These are phyloP conservation scores for Peromyscus aztecus DNA, from an alignment of 2,797 vertebrate genomes.

Conservation along the genomic window DNA sequence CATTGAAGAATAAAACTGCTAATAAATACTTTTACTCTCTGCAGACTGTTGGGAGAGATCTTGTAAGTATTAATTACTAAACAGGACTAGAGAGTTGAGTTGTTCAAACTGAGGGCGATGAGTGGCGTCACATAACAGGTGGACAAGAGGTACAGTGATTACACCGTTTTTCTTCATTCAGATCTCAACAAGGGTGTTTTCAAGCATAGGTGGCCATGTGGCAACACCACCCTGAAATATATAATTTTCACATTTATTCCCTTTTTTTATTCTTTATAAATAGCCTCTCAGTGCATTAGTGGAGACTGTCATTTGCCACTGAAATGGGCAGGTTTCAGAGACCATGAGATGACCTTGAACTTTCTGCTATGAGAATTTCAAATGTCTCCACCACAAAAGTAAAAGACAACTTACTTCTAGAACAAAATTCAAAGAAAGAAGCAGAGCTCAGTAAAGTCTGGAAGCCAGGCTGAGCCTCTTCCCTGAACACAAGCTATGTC, in stretches of 20 bases:
- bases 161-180: not conserved
- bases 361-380: not conserved
- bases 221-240: not conserved
- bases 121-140: not conserved
- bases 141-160: not conserved
- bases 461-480: not conserved
- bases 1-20: not conserved
- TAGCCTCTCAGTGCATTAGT: not conserved
- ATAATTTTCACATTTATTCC: not conserved
- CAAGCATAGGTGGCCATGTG: not conserved
- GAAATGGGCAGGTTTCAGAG: not conserved
- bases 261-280: not conserved
- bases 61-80: not conserved
- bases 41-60: not conserved
- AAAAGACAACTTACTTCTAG: not conserved
- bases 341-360: not conserved
- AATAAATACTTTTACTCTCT: not conserved
- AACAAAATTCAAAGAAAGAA: slow-evolving; percentile 56
- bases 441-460: not conserved
- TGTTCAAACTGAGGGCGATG: not conserved
- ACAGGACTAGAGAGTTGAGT: not conserved
- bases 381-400: not conserved
- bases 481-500: slow-evolving; percentile 7
- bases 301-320: not conserved
- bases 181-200: not conserved